These are phyloP conservation scores for Cremastinae sp. DNA, from an alignment of 2,888 invertebrate species.

Conservation along the genomic window DNA sequence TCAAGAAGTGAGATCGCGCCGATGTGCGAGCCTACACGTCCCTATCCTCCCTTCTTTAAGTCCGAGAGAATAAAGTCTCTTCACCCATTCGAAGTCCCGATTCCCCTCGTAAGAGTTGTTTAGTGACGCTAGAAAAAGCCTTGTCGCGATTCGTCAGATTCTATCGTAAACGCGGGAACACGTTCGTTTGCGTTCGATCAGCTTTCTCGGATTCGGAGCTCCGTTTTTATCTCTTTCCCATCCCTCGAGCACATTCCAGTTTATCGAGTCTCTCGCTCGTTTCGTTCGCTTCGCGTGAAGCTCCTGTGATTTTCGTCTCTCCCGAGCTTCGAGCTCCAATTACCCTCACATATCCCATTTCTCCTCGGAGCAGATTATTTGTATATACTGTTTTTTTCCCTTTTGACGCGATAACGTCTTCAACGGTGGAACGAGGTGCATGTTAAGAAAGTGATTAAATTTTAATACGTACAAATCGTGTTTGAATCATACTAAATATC, in stretches of 20 bases:
- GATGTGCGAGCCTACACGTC: neutral
- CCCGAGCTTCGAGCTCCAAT: neutral
- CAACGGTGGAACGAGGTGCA: no score
- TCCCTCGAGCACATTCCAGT: neutral
- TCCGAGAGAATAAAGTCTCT: conserved; percentile 15
- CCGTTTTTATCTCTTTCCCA: neutral
- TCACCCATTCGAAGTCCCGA: conserved; percentile 16
- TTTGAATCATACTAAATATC: no score
- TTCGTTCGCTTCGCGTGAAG: neutral
- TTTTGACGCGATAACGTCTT: no score
- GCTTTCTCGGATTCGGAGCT: conserved; percentile 17
- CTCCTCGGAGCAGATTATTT: no score
- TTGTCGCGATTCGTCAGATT: conserved; percentile 36
- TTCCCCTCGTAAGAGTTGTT: conserved; percentile 38
- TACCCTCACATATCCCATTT: conserved; percentile 2
- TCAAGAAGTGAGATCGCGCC: neutral
- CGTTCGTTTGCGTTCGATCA: conserved; percentile 8
- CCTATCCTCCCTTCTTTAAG: neutral
- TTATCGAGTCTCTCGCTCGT: conserved; percentile 8
- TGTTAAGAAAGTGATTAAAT: no score
- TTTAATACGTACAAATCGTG: no score
- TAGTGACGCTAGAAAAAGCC: conserved; percentile 16
- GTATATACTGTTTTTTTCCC: no score
- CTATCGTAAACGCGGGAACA: conserved; percentile 28
- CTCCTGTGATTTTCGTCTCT: no score